Evolutionary conservation across 2,888 invertebrate genomes (phyloP), one percentile per base, ranked within the genome.

Genomic region (Plusia festucae): DNA sequence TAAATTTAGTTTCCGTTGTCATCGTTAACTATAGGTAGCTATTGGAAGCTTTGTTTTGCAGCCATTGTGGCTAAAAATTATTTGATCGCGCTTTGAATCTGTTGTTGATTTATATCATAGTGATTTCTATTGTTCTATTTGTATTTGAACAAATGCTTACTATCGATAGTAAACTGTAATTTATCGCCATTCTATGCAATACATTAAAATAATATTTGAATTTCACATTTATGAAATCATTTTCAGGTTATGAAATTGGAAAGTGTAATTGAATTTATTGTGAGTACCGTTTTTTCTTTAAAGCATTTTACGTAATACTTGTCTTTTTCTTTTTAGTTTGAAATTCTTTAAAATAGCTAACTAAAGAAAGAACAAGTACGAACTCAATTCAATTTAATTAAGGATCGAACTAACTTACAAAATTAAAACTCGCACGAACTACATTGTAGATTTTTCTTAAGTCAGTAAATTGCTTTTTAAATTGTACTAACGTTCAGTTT

Each of bases 401-500:
- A 40, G 40, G n/a, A n/a, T 40, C n/a, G 40, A 40, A 40, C 15
- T 40, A 40, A 40, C 40, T 40, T 40, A 34, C 40, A n/a, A 40
- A 40, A n/a, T 40, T n/a, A 40, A 40, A 40, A 40, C 40, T 40
- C n/a, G 40, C 40, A 40, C 40, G 40, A 40, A n/a, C 15, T 5
- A 0, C n/a, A n/a, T 40, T n/a, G n/a, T 40, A 40, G 40, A 40
- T n/a, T n/a, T 40, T 40, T 40, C 40, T 15, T 15, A 40, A 40
- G 40, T n/a, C 40, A 40, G 40, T 40, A 34, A 34, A 34, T 34
- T 34, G 34, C 13, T 34, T 40, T 40, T 40, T 40, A 6, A n/a
- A n/a, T 40, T 40, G 40, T 40, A 40, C n/a, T n/a, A 40, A n/a
- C 40, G 40, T 40, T 40, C n/a, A 34, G 15, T 34, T 24, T 34